Base-by-base conservation (phyloP, 2,797 vertebrate genomes). In the Coregonus ussuriensis region DNA sequence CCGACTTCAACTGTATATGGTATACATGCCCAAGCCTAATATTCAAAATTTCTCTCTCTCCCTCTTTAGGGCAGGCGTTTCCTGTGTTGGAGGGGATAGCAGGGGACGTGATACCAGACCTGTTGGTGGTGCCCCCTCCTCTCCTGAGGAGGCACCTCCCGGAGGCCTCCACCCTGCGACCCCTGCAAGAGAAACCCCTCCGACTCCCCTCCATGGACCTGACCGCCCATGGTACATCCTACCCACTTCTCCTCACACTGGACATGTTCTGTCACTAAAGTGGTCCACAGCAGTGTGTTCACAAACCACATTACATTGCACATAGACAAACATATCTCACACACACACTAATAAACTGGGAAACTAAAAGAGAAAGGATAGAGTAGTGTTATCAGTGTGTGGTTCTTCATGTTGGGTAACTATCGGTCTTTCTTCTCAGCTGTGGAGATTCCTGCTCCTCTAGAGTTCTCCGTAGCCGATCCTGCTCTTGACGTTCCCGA, bases 101-200 rank as follows among this genome's bases (percentile, higher is more conserved):
- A 29, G 3, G 31, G 0, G 77, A 68, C 0, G 0, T 51, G 9
- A 0, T 79, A 29, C 85, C 88, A 3, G 80, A 86, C 76, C 56
- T 85, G 73, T 16, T 88, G 66, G 33, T 80, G 25, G 81, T 87
- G 52, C 89, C 89, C 4, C 84, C 88, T 54, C 87, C 88, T 83
- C 92, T 89, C 6, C 90, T 82, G 71, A 92, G 63, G 11, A 95
- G 88, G 80, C 37, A 77, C 54, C 85, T 94, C 59, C 92, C 93
- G 66, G 79, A 92, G 3, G n/a, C 74, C 0, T 65, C 82, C 4
- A 80, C 81, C 54, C 87, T 93, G 71, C 92, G 88, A 69, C 81
- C 87, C 5, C 78, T 94, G 72, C 94, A 95, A 69, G 53, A 69
- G 51, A 96, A 96, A 79, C 94, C 93, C 2, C 52, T 67, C 0